phyloP scores from a whole-genome alignment of 2,797 vertebrate species.

The Hydrocynus forskahlii region DNA sequence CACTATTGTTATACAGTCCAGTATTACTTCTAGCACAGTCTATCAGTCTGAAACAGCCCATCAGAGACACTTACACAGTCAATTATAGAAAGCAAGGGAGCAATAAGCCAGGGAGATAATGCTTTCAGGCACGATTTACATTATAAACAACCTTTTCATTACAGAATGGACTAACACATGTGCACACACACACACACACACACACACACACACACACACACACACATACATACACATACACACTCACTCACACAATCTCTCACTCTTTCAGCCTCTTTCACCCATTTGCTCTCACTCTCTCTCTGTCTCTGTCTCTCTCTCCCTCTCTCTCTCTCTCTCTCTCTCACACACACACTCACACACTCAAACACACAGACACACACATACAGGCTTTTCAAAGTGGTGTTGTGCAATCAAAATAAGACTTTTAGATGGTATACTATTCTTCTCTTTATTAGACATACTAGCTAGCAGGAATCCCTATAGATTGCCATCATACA shows the following conservation, averaged over 20 bases:
- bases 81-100: neutral
- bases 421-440: neutral
- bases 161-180: conserved; percentile 13
- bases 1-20: neutral
- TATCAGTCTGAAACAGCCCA: conserved; percentile 8
- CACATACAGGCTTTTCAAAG: neutral
- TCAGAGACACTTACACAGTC: conserved; percentile 9
- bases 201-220: neutral
- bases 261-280: too few species aligned
- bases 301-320: too few species aligned
- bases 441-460: too few species aligned
- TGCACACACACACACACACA: neutral
- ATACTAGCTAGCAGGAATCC: too few species aligned
- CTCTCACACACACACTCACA: neutral
- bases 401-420: conserved; percentile 8
- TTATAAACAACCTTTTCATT: conserved; percentile 49
- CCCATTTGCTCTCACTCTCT: neutral
- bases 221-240: neutral
- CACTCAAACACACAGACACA: neutral
- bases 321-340: neutral
- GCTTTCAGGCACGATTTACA: conserved; percentile 31
- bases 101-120: conserved; percentile 28
- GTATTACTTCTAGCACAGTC: neutral
- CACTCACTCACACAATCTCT: neutral
- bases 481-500: too few species aligned